A percentile compares a stretch with the other conserved stretches of the same genome.
These are phyloP conservation scores for Sebastes trivittatus DNA, from an alignment of 2,797 vertebrate species.

Conservation along the genomic window DNA sequence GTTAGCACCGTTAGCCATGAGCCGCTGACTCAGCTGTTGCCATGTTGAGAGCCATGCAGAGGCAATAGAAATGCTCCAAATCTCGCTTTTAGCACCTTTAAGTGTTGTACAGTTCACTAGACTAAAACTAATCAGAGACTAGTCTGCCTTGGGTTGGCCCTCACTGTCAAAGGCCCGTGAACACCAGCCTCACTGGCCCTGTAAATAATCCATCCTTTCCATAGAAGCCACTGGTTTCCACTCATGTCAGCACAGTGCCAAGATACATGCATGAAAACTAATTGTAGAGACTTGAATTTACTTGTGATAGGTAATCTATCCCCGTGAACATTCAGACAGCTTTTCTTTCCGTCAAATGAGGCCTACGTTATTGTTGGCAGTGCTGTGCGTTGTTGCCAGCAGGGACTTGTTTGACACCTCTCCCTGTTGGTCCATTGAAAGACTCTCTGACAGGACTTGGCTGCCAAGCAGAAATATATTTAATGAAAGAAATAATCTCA, in stretches of 20 bases:
- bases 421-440: background rate
- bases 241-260: background rate
- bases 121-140: background rate
- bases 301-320: background rate
- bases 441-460: background rate
- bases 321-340: background rate
- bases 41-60: background rate
- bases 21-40: background rate
- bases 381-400: background rate
- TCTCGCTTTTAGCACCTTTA: rapidly evolving
- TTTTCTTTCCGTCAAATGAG: background rate
- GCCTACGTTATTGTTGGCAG: background rate
- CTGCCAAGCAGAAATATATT: background rate
- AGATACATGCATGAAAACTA: background rate
- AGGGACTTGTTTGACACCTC: conserved; percentile 5
- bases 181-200: no score
- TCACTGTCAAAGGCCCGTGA: background rate
- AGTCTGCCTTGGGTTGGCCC: background rate
- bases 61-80: background rate
- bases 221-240: background rate
- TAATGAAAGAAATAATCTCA: background rate
- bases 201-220: background rate
- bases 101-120: background rate
- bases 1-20: rapidly evolving
- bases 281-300: background rate